A percentile compares a stretch with the other conserved stretches of the same genome.
Evolutionary conservation across 1,140 invertebrate genomes (phyloP).

Genomic region (Drosophila subpulchrella): DNA sequence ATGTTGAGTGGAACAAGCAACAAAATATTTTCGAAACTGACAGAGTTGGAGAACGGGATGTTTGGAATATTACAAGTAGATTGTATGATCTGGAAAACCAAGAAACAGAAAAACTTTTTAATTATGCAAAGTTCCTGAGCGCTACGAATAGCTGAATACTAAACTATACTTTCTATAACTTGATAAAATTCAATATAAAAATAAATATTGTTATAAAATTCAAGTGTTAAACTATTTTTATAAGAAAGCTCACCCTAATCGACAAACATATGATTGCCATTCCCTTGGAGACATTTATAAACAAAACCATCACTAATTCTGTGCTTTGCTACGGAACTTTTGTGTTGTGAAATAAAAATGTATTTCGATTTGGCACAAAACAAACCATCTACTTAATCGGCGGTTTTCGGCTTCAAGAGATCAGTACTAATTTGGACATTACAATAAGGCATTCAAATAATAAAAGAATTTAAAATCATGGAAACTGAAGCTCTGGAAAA

Average conservation of each 20-base stretch:
- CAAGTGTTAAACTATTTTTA: too few relatives aligned
- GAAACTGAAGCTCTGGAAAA: background rate
- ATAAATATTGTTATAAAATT: too few relatives aligned
- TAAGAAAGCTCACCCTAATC: constrained; percentile 2
- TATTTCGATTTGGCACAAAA: constrained; percentile 12
- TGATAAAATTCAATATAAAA: background rate
- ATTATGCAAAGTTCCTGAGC: constrained; percentile 27
- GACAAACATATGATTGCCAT: constrained; percentile 3
- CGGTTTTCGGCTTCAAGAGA: background rate
- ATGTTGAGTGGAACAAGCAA: constrained; percentile 22
- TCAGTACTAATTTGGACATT: constrained; percentile 1
- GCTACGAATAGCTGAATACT: constrained; percentile 8
- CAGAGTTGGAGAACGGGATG: background rate
- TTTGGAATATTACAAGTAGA: background rate
- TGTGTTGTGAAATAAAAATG: constrained; percentile 10
- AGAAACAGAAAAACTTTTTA: constrained; percentile 24
- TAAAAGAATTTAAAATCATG: background rate
- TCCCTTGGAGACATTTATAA: background rate
- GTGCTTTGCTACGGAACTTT: constrained; percentile 13
- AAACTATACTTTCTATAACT: background rate
- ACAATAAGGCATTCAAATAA: background rate
- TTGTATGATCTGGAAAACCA: background rate
- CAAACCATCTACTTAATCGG: constrained; percentile 5
- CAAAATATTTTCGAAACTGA: constrained; percentile 25
- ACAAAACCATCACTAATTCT: constrained; percentile 1